Conservation (phyloP, 53 echinoderm and acorn worm genomes). For the Antedon mediterranea region DNA sequence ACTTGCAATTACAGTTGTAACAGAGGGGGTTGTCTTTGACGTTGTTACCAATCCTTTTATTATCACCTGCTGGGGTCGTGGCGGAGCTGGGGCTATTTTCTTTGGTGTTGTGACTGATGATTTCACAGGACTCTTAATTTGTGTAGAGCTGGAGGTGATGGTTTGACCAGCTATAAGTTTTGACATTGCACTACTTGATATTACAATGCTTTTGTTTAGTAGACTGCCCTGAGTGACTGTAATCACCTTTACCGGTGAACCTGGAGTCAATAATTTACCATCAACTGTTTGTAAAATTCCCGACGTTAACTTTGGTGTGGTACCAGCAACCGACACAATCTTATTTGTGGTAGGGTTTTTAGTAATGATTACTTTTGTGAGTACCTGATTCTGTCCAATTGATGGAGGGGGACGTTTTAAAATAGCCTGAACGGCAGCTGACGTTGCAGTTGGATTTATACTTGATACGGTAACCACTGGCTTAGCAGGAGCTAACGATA, state of each 20-base stretch:
- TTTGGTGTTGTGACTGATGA: slow-evolving; percentile 37
- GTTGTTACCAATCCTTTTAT: slow-evolving; percentile 22
- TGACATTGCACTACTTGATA: slow-evolving; percentile 26
- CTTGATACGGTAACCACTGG: neutral
- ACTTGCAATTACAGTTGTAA: slow-evolving; percentile 29
- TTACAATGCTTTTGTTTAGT: slow-evolving; percentile 42
- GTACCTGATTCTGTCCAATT: slow-evolving; percentile 16
- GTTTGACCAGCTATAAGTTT: slow-evolving; percentile 7
- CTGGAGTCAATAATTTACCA: slow-evolving; percentile 29
- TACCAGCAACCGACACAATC: slow-evolving; percentile 26
- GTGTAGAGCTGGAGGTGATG: neutral
- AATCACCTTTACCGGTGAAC: slow-evolving; percentile 83
- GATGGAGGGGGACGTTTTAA: neutral
- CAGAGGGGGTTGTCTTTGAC: slow-evolving; percentile 25
- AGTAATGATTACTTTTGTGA: slow-evolving; percentile 82
- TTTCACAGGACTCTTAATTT: neutral
- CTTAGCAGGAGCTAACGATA: neutral
- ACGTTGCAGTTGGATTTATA: neutral
- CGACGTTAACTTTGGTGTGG: slow-evolving; percentile 26
- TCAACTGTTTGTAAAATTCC: slow-evolving; percentile 28
- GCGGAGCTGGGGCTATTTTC: slow-evolving; percentile 65
- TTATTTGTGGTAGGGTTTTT: slow-evolving; percentile 40
- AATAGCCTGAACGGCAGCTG: slow-evolving; percentile 10
- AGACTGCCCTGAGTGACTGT: slow-evolving; percentile 60
- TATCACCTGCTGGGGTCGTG: slow-evolving; percentile 23